phyloP scores from a whole-genome alignment of 1,140 invertebrate species.

The Diachasma alloeum region DNA sequence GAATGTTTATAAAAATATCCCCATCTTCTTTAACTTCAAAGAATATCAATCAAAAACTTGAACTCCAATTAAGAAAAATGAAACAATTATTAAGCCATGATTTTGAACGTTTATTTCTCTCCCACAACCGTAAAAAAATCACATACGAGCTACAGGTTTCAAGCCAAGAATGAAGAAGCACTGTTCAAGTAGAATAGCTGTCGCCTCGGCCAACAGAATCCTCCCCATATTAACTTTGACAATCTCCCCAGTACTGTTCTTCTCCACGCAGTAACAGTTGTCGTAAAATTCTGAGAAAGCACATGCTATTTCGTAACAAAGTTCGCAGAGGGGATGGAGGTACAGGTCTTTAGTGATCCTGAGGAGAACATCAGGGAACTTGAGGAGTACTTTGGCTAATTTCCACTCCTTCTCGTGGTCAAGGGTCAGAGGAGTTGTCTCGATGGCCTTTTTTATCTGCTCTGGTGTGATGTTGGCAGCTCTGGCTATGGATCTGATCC shows the following conservation, averaged over 20 bases:
- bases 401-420: conserved; percentile 95
- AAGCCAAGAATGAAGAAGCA: conserved; percentile 93
- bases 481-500: conserved; percentile 91
- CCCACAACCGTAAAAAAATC: conserved; percentile 46
- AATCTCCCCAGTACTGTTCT: conserved; percentile 81
- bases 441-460: conserved; percentile 67
- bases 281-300: conserved; percentile 98
- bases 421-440: conserved; percentile 72
- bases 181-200: conserved; percentile 85
- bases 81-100: too few species aligned
- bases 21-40: too few species aligned
- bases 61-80: too few species aligned
- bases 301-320: conserved; percentile 92
- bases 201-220: conserved; percentile 91
- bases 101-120: background rate
- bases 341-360: conserved; percentile 86
- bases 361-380: conserved; percentile 88
- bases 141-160: conserved; percentile 93
- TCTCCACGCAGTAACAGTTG: conserved; percentile 96
- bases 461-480: conserved; percentile 74
- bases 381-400: conserved; percentile 85
- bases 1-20: too few species aligned
- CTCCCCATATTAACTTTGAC: conserved; percentile 86
- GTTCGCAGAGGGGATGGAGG: conserved; percentile 93
- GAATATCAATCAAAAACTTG: too few species aligned